Evolutionary conservation across 2,888 invertebrate species (phyloP).

Genomic region (Troides helena): DNA sequence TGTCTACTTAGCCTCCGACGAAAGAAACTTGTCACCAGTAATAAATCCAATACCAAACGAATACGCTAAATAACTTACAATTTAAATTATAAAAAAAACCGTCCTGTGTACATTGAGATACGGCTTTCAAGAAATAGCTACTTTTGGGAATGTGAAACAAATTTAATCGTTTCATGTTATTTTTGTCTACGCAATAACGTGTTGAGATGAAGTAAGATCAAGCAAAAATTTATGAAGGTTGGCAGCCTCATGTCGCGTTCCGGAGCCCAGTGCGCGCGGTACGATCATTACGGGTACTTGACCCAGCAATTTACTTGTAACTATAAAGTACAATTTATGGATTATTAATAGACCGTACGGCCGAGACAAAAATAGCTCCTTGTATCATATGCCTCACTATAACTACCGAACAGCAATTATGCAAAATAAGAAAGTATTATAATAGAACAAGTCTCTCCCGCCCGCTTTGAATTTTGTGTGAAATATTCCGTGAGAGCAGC

Average conservation of each 20-base stretch:
- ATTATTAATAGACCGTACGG: slow-evolving; percentile 63
- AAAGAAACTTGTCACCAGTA: too few species aligned
- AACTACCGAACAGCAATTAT: slow-evolving; percentile 10
- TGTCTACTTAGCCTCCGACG: too few species aligned
- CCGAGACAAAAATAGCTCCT: slow-evolving; percentile 58
- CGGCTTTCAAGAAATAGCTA: too few species aligned
- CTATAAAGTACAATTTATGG: slow-evolving; percentile 60
- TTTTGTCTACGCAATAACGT: too few species aligned
- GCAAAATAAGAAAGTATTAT: slow-evolving; percentile 20
- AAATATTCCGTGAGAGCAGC: too few species aligned
- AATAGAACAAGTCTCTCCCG: not conserved
- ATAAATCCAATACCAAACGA: too few species aligned
- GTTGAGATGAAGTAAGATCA: not conserved
- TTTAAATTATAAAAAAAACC: too few species aligned
- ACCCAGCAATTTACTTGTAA: slow-evolving; percentile 65
- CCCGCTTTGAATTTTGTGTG: too few species aligned
- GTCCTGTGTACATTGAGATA: too few species aligned
- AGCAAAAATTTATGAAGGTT: slow-evolving; percentile 14
- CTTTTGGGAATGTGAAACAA: too few species aligned
- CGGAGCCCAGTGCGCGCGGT: slow-evolving; percentile 40
- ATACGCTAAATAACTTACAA: too few species aligned
- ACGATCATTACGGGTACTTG: slow-evolving; percentile 61
- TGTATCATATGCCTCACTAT: slow-evolving; percentile 40
- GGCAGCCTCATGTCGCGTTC: slow-evolving; percentile 28
- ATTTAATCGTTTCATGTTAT: too few species aligned